Percentiles rank a stretch among this genome's conserved stretches.
Conservation (phyloP, 2,797 vertebrate species). For the Bryconaethiops microstoma region DNA sequence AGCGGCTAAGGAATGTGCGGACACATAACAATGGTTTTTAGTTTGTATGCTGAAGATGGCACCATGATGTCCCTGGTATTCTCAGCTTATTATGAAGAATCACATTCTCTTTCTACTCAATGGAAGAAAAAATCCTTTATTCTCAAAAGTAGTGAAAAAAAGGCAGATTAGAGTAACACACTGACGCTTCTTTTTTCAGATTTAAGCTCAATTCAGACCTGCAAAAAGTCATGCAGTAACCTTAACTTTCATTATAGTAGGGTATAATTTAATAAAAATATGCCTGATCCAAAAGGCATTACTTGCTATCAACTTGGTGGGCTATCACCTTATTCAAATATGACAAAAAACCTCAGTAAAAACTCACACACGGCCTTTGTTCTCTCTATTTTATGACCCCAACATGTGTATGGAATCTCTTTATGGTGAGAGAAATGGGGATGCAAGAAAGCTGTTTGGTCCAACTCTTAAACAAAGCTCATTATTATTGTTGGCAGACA, state of each 20-base stretch:
- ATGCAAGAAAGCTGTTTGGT: slow-evolving; percentile 34
- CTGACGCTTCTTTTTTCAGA: background rate
- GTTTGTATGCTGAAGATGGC: background rate
- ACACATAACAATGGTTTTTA: background rate
- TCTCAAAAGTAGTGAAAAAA: background rate
- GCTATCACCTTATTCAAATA: background rate
- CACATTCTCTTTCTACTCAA: background rate
- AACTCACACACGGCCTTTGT: background rate
- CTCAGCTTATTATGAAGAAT: slow-evolving; percentile 1
- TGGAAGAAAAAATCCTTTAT: background rate
- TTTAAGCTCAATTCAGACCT: too few species aligned
- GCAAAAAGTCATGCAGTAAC: background rate
- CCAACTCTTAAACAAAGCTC: slow-evolving; percentile 36
- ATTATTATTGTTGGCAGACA: slow-evolving; percentile 56
- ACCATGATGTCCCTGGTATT: background rate
- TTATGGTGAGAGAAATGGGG: slow-evolving; percentile 2
- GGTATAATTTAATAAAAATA: background rate
- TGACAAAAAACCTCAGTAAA: background rate
- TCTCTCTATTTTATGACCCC: background rate
- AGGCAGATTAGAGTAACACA: background rate
- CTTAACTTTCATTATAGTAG: background rate
- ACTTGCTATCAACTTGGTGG: background rate
- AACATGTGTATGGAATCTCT: background rate
- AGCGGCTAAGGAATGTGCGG: slow-evolving; percentile 45
- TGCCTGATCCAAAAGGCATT: background rate